Percentiles rank a stretch among this genome's conserved stretches.
Conservation (phyloP, 2,113 vertebrate species). For the Sinocyclocheilus anshuiensis region DNA sequence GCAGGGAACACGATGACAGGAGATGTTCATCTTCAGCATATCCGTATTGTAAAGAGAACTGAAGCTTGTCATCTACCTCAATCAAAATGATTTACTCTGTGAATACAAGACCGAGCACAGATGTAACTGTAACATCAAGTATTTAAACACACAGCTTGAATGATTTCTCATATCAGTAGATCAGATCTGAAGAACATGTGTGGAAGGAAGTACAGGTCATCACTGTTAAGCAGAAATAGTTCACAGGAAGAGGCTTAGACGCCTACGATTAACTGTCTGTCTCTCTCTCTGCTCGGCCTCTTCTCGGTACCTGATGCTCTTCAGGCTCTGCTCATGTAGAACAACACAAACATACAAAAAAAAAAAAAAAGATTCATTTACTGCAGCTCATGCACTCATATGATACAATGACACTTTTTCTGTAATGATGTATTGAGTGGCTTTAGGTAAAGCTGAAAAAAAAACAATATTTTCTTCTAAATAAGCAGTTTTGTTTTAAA, state of each 20-base stretch:
- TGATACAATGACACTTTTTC: background rate
- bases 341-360: constrained; percentile 9
- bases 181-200: background rate
- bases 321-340: constrained; percentile 15
- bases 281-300: background rate
- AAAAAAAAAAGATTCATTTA: background rate
- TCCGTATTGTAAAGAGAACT: background rate
- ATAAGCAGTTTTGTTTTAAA: background rate
- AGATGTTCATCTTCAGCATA: background rate
- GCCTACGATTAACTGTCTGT: background rate
- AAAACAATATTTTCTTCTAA: background rate
- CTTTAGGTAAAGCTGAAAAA: background rate
- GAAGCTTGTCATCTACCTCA: background rate
- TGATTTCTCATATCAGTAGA: background rate
- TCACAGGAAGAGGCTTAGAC: constrained; percentile 15
- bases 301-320: constrained; percentile 9
- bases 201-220: background rate
- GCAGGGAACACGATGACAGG: background rate
- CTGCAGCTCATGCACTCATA: background rate
- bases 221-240: background rate
- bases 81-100: background rate
- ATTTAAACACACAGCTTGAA: background rate
- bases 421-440: too few species aligned
- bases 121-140: background rate
- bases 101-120: background rate